Base-by-base conservation (phyloP, 2,113 vertebrate species). In the Phrynosoma blainvillii region DNA sequence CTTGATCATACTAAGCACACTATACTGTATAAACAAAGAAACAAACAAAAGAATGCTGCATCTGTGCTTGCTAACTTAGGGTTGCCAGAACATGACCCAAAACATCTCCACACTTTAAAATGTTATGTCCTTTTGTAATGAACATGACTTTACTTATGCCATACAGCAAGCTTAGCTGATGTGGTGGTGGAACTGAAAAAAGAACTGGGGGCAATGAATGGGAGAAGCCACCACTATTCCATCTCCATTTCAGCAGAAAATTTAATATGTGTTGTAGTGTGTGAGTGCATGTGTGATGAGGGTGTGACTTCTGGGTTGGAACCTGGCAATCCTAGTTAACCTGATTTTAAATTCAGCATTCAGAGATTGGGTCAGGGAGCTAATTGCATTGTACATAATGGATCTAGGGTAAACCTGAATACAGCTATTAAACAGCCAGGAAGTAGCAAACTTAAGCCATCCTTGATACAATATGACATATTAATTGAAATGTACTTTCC, bases 401-500 rank as follows among this genome's bases (percentile, higher is more conserved):
- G 87, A 83, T 87, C 80, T 80, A 89, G 84, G 73, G 88, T 79
- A 95, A 96, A 91, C 30, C 85, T 91, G 90, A 79, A 91, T 82
- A 87, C 89, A 47, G 79, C 76, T 93, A 83, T 83, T 93, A 14
- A 93, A 89, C 89, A 92, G 89, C 85, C 65, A 88, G 80, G 84
- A 91, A 93, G 94, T n/a, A 2, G 89, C 93, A 93, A 21, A 86
- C 82, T 94, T 88, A 82, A 93, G 93, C 89, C 84, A 91, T 52
- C 62, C 74, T 87, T 93, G 97, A 97, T 96, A 89, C 93, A 86
- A 95, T 91, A 91, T 97, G 97, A 98, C 97, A 98, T 82, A 75
- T 95, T 95, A 97, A 98, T 98, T 98, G 98, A 98, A 98, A 98
- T 97, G 97, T 98, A 97, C 96, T 97, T 96, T 97, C 95, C 97